phyloP scores from a whole-genome alignment of 2,888 invertebrate species.

The Drosophila atripex region DNA sequence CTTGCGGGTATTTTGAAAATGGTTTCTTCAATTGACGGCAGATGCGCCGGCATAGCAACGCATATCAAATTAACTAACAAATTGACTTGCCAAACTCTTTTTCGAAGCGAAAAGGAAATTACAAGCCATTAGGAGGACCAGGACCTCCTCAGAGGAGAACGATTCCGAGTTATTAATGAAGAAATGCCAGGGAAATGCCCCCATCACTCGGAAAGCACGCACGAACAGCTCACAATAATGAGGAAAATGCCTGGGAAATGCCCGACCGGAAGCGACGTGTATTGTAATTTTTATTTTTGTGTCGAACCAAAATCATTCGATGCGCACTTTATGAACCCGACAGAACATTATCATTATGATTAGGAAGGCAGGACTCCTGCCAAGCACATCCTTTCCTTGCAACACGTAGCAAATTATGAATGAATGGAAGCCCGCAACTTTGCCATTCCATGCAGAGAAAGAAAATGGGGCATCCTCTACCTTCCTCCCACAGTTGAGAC shows the following conservation, averaged over 20 bases:
- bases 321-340: slow-evolving; percentile 66
- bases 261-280: slow-evolving; percentile 33
- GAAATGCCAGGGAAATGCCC: slow-evolving; percentile 34
- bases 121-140: slow-evolving; percentile 32
- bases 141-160: slow-evolving; percentile 39
- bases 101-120: slow-evolving; percentile 26
- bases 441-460: neutral
- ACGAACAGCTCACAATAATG: slow-evolving; percentile 68
- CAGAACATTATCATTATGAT: slow-evolving; percentile 57
- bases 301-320: slow-evolving; percentile 61
- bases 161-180: slow-evolving; percentile 69
- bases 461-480: no score
- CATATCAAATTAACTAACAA: slow-evolving; percentile 80
- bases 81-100: slow-evolving; percentile 80
- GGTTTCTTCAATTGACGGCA: neutral
- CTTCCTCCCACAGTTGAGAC: no score
- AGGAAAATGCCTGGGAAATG: slow-evolving; percentile 37
- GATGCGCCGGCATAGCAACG: slow-evolving; percentile 43
- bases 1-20: neutral
- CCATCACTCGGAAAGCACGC: slow-evolving; percentile 53
- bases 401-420: slow-evolving; percentile 78
- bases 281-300: slow-evolving; percentile 64
- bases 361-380: slow-evolving; percentile 7
- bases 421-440: slow-evolving; percentile 46
- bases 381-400: slow-evolving; percentile 27